phyloP scores from a whole-genome alignment of 2,888 invertebrate species.

The Azorinus chamasolen region DNA sequence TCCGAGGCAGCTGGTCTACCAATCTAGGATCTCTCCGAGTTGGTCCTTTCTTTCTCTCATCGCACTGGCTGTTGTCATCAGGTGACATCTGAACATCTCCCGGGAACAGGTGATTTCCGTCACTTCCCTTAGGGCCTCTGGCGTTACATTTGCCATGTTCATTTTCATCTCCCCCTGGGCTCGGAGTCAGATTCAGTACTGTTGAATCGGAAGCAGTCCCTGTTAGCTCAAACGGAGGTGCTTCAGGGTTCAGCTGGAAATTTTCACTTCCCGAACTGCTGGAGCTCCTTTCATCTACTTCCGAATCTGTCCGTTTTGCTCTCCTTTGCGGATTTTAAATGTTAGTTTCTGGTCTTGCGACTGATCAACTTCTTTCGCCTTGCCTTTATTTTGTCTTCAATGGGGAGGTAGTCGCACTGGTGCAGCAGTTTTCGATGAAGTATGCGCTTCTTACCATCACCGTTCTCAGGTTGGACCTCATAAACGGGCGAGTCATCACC shows the following conservation, averaged over 20 bases:
- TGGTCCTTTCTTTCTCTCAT: too few relatives aligned
- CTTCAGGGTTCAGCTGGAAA: background rate
- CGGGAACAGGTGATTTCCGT: too few relatives aligned
- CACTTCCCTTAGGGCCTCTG: too few relatives aligned
- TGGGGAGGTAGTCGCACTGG: slow-evolving; percentile 40
- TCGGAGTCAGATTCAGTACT: background rate
- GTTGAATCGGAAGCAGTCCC: background rate
- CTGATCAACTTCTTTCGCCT: too few relatives aligned
- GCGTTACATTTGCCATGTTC: too few relatives aligned
- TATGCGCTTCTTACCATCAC: slow-evolving; percentile 17
- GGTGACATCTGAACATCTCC: too few relatives aligned
- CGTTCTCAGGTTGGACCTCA: slow-evolving; percentile 38
- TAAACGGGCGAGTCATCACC: slow-evolving; percentile 35
- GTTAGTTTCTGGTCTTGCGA: slow-evolving; percentile 7
- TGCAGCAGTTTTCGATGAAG: slow-evolving; percentile 45
- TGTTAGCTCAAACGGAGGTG: background rate
- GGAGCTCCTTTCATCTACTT: slow-evolving; percentile 2
- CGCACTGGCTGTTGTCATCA: too few relatives aligned
- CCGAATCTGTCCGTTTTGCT: background rate
- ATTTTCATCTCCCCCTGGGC: too few relatives aligned
- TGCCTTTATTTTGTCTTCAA: slow-evolving; percentile 17
- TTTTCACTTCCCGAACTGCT: background rate
- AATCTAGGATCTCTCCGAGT: too few relatives aligned
- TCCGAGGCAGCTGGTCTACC: too few relatives aligned
- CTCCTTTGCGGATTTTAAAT: background rate